Evolutionary conservation across 2,888 invertebrate species (phyloP), one percentile per base, ranked within the genome.

Genomic region (Tipula helvola): DNA sequence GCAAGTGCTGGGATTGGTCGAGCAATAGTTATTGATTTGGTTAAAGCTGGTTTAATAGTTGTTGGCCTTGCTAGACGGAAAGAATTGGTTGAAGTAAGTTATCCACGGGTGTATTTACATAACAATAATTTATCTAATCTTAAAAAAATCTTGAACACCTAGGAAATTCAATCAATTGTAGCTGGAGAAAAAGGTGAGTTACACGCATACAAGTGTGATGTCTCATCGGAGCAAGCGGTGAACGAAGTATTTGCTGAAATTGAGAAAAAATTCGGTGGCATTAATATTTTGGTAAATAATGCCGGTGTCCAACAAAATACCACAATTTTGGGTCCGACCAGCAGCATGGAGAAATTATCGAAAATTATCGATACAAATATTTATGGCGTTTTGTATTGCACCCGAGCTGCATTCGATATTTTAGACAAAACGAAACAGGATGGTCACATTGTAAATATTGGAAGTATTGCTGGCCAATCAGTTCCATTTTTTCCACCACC

Each of bases 261-360:
- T n/a, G 91, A 92, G 52, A 88, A 90, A 8, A 89, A 91, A 2
- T 88, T 93, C 1, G 94, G 94, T 0, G 92, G 93, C 5, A 90
- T 93, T 5, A 93, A 93, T 89, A 91, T 94, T 1, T 90, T 94
- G 85, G 89, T 94, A 8, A 94, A 94, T 89, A 93, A 93, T 88
- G 94, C 94, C 0, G 94, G 92, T 0, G 88, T 93, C 8, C 85
- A 87, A 0, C 1, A 83, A 41, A 88, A 88, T 3, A 13, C 16
- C 5, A 13, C 36, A 4, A 36, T 83, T 36, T 87, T 88, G 86
- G 88, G 88, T 3, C 88, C 88, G 86, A 88, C 88, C 10, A 86
- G 87, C 36, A 71, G 86, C 2, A 87, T 89, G 39, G 88, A 88
- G 5, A 88, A 88, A 5, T 88, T 92, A 28, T 90, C 90, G 87